phyloP scores from a whole-genome alignment of 2,888 invertebrate species.

The Nephrocerus scutellatus region DNA sequence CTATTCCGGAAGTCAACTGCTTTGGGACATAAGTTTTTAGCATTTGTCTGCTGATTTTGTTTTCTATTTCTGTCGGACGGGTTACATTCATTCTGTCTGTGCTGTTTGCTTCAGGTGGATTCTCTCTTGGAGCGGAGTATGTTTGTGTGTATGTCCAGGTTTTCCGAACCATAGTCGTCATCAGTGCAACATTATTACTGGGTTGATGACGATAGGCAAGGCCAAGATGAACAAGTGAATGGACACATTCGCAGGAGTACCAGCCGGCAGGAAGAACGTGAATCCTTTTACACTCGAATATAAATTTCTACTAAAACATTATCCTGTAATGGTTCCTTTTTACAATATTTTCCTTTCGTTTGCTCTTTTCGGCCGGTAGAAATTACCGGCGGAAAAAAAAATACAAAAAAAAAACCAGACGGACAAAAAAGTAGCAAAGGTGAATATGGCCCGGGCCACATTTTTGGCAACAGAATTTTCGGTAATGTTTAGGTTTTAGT shows the following conservation, averaged over 20 bases:
- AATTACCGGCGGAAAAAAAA: too few relatives aligned
- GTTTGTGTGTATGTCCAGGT: too few relatives aligned
- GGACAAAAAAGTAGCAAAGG: too few relatives aligned
- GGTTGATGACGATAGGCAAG: conserved; percentile 2
- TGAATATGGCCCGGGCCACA: too few relatives aligned
- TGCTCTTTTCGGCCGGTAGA: conserved; percentile 11
- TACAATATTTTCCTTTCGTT: conserved; percentile 5
- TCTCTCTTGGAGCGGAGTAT: conserved; percentile 4
- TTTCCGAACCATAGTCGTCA: too few relatives aligned
- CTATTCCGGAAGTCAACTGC: conserved; percentile 23
- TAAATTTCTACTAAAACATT: conserved; percentile 12
- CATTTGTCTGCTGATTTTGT: conserved; percentile 17
- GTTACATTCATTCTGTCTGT: not conserved
- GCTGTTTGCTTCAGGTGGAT: not conserved
- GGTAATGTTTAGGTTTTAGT: too few relatives aligned
- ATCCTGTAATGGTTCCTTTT: conserved; percentile 11
- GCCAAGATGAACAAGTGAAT: conserved; percentile 12
- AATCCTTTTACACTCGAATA: conserved; percentile 8
- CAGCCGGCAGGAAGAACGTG: too few relatives aligned
- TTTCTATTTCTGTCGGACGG: not conserved
- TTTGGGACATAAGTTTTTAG: conserved; percentile 23
- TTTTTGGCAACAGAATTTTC: too few relatives aligned
- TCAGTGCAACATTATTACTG: too few relatives aligned
- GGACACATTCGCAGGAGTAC: too few relatives aligned
- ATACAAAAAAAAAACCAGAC: too few relatives aligned